Evolutionary conservation across 2,113 vertebrate genomes (phyloP).

Genomic region (Hippocampus abdominalis): DNA sequence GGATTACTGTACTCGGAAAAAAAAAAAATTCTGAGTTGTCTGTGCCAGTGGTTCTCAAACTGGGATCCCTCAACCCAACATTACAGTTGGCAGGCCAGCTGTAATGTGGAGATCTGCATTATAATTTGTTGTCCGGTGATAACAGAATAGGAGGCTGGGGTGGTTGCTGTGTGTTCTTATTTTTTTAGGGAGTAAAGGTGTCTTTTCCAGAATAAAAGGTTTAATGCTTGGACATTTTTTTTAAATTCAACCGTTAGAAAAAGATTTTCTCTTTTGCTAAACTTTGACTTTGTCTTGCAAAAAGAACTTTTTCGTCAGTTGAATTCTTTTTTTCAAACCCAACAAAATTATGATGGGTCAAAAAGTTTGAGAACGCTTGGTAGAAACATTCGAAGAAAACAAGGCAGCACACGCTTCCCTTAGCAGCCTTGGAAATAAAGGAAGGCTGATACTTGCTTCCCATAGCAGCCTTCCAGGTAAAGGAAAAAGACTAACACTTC

Average conservation of each 20-base stretch:
- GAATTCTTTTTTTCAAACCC: no score
- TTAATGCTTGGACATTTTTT: no score
- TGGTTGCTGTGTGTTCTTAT: neutral
- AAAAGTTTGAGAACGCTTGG: neutral
- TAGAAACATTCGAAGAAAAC: neutral
- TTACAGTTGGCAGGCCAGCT: no score
- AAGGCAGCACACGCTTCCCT: neutral
- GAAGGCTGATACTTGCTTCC: no score
- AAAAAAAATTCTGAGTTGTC: neutral
- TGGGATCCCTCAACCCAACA: neutral
- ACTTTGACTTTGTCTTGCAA: no score
- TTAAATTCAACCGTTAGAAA: no score
- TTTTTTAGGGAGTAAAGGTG: no score
- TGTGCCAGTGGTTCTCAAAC: neutral
- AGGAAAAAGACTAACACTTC: neutral
- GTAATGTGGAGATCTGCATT: neutral
- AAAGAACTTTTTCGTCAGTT: no score
- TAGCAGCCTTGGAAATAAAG: neutral
- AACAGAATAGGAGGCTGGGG: neutral
- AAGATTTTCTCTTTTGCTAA: no score
- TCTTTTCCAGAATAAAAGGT: no score
- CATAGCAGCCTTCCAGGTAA: conserved; percentile 3
- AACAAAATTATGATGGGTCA: neutral
- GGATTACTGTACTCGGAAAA: no score
- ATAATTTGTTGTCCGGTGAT: neutral